Percentiles rank a stretch among this genome's conserved stretches.
phyloP scores from a whole-genome alignment of 2,113 vertebrate species.

The Charina bottae region DNA sequence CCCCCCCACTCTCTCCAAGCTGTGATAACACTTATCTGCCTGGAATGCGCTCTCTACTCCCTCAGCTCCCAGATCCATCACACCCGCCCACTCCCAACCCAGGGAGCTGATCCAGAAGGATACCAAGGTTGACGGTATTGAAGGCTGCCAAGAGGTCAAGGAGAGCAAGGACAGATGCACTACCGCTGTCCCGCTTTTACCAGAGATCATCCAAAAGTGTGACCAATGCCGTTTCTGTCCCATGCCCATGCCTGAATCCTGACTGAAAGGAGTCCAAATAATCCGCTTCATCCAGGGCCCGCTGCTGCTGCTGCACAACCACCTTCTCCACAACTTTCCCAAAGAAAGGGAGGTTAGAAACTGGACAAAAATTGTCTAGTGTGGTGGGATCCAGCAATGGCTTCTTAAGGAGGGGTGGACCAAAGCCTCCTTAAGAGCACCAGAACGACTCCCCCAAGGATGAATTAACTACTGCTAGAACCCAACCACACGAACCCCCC shows the following conservation, averaged over 20 bases:
- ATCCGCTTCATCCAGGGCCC: background rate
- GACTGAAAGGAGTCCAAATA: background rate
- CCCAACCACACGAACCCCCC: background rate
- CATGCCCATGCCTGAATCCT: background rate
- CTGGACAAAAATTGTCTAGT: background rate
- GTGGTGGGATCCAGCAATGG: background rate
- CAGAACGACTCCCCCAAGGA: background rate
- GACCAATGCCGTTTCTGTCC: background rate
- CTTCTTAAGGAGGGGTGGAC: background rate
- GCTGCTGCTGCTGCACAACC: background rate
- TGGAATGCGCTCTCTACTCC: no score
- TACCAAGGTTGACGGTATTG: background rate
- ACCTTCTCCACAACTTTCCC: background rate
- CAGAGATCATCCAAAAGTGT: background rate
- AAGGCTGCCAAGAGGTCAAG: background rate
- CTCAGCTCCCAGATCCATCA: no score
- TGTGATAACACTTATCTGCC: no score
- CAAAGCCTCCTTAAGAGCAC: background rate
- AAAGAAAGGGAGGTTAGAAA: background rate
- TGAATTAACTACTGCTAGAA: background rate
- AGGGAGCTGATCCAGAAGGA: background rate
- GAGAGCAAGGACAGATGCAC: background rate
- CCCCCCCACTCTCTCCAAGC: no score
- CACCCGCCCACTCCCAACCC: background rate
- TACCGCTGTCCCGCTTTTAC: background rate